A percentile compares a stretch with the other conserved stretches of the same genome.
These are phyloP conservation scores for Gymnocephalus cernua DNA, from an alignment of 2,113 vertebrate genomes.

Conservation along the genomic window DNA sequence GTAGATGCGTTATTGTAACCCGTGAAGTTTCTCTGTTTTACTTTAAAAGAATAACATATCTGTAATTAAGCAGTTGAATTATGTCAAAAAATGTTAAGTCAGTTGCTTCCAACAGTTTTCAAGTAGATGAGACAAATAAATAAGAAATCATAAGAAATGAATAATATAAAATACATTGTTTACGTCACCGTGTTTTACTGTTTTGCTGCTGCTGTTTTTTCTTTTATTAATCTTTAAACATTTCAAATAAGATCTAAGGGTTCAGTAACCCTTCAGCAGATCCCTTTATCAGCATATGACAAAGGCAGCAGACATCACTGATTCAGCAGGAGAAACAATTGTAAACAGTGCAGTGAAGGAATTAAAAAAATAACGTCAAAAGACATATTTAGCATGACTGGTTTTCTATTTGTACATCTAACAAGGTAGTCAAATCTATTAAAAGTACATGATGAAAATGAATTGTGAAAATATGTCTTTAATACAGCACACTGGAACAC, in stretches of 20 bases:
- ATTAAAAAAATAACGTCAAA: background rate
- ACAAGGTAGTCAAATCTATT: background rate
- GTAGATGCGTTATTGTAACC: background rate
- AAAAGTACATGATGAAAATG: background rate
- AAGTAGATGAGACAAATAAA: background rate
- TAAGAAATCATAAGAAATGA: background rate
- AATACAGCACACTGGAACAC: background rate
- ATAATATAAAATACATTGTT: background rate
- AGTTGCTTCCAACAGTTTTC: background rate
- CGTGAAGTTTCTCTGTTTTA: background rate
- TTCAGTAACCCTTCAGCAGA: background rate
- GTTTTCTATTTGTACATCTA: background rate
- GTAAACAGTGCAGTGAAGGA: background rate
- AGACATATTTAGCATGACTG: background rate
- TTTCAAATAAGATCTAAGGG: background rate
- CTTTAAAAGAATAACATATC: background rate
- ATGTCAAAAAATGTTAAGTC: background rate
- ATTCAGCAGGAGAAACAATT: conserved; percentile 10
- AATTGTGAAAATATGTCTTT: background rate
- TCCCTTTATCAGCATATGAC: background rate
- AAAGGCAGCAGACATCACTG: background rate
- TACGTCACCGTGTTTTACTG: background rate
- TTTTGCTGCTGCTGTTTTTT: background rate
- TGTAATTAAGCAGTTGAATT: background rate
- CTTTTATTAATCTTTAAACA: background rate